A percentile compares a stretch with the other conserved stretches of the same genome.
phyloP scores from a whole-genome alignment of 2,888 invertebrate genomes.

The Smittia sp. region DNA sequence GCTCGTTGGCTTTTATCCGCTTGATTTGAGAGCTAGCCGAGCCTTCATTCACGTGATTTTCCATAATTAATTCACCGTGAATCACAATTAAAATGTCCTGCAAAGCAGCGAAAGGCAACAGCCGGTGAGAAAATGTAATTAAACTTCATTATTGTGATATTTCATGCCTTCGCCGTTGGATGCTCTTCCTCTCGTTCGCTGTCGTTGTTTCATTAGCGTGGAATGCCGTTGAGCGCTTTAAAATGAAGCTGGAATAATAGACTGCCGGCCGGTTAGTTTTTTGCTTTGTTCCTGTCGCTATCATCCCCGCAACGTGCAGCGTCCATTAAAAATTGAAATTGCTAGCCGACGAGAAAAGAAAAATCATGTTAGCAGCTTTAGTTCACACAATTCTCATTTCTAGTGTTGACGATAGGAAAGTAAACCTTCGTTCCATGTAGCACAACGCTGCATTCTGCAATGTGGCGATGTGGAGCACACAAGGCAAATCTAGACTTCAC shows the following conservation, averaged over 20 bases:
- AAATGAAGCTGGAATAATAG: constrained; percentile 28
- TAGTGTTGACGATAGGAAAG: neutral
- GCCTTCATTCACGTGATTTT: too few relatives aligned
- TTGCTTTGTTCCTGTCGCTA: neutral
- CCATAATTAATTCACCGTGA: neutral
- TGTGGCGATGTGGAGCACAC: neutral
- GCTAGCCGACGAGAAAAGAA: neutral
- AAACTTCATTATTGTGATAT: constrained; percentile 32
- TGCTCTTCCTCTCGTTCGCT: neutral
- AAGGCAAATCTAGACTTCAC: neutral
- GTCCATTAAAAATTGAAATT: constrained; percentile 25
- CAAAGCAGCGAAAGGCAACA: neutral
- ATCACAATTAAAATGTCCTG: constrained; percentile 10
- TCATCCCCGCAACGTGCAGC: neutral
- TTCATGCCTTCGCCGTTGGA: neutral
- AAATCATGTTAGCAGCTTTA: constrained; percentile 21
- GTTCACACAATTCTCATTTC: neutral
- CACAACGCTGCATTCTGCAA: neutral
- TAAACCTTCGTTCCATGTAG: neutral
- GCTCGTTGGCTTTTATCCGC: too few relatives aligned
- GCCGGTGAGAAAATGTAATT: constrained; percentile 32
- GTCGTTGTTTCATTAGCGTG: neutral
- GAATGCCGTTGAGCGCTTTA: neutral
- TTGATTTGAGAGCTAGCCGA: too few relatives aligned
- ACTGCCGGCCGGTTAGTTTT: neutral